Percentiles rank a stretch among this genome's conserved stretches.
Conservation (phyloP, 1,140 invertebrate genomes). For the Drosophila grimshawi region DNA sequence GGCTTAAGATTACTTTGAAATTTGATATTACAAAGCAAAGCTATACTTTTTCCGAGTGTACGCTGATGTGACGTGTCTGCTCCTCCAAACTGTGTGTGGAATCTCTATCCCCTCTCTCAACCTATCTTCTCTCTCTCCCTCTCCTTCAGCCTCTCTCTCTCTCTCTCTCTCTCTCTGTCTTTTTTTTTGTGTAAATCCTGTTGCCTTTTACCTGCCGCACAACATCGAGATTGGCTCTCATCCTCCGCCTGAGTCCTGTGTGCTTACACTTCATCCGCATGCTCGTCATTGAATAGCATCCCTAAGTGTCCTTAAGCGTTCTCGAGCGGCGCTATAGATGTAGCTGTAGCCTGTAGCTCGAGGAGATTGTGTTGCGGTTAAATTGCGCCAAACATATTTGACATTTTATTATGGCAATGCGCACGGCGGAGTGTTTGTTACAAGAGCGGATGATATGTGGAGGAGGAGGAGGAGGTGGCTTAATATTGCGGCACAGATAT, state of each 20-base stretch:
- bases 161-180: background rate
- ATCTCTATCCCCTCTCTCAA: constrained; percentile 19
- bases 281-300: constrained; percentile 54
- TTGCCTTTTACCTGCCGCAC: constrained; percentile 68
- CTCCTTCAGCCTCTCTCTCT: background rate
- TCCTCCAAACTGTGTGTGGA: constrained; percentile 36
- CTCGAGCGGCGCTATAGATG: constrained; percentile 57
- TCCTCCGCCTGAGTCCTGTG: background rate
- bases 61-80: constrained; percentile 3
- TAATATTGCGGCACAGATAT: constrained; percentile 7
- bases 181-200: background rate
- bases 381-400: constrained; percentile 83
- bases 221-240: constrained; percentile 36
- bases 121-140: background rate
- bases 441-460: background rate
- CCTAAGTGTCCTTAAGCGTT: constrained; percentile 75
- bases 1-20: too few relatives aligned
- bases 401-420: constrained; percentile 75
- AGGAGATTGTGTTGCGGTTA: constrained; percentile 75
- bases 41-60: background rate
- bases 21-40: too few relatives aligned
- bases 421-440: background rate
- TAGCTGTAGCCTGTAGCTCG: constrained; percentile 14
- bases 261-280: constrained; percentile 38
- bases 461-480: too few relatives aligned